Percentiles rank a stretch among this genome's conserved stretches.
These are phyloP conservation scores for Platerodrilus igneus DNA, from an alignment of 2,888 invertebrate genomes.

Conservation along the genomic window DNA sequence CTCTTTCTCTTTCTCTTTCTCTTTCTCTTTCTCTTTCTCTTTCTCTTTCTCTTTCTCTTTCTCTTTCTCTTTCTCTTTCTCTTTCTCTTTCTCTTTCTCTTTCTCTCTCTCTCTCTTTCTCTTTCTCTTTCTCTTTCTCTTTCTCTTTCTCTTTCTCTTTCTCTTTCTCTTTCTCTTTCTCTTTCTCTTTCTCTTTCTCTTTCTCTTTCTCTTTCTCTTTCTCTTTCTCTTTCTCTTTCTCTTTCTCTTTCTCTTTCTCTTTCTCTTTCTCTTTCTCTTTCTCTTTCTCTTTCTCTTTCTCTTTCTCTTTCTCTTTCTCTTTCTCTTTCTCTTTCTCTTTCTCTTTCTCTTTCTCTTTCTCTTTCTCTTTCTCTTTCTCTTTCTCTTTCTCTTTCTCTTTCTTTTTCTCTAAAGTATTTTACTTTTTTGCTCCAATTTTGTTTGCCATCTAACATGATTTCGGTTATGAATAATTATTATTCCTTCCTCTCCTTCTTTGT, in stretches of 20 bases:
- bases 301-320: not conserved
- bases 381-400: slow-evolving; percentile 10
- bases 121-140: slow-evolving; percentile 8
- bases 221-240: slow-evolving; percentile 1
- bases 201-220: slow-evolving; percentile 9
- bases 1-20: slow-evolving; percentile 6
- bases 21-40: slow-evolving; percentile 21
- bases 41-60: slow-evolving; percentile 6
- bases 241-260: not conserved
- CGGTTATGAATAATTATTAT: not conserved
- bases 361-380: slow-evolving; percentile 5
- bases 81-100: slow-evolving; percentile 8
- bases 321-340: slow-evolving; percentile 5
- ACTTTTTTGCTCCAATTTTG: slow-evolving; percentile 14
- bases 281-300: slow-evolving; percentile 7
- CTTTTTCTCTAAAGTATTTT: slow-evolving; percentile 1
- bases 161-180: slow-evolving; percentile 10
- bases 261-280: slow-evolving; percentile 4
- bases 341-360: not conserved
- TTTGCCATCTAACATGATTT: slow-evolving; percentile 5
- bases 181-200: slow-evolving; percentile 14
- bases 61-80: slow-evolving; percentile 4
- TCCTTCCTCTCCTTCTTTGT: no score
- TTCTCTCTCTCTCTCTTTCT: slow-evolving; percentile 8
- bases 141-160: slow-evolving; percentile 5